Base-by-base conservation (phyloP, 2,113 vertebrate species). In the Cebus imitator region DNA sequence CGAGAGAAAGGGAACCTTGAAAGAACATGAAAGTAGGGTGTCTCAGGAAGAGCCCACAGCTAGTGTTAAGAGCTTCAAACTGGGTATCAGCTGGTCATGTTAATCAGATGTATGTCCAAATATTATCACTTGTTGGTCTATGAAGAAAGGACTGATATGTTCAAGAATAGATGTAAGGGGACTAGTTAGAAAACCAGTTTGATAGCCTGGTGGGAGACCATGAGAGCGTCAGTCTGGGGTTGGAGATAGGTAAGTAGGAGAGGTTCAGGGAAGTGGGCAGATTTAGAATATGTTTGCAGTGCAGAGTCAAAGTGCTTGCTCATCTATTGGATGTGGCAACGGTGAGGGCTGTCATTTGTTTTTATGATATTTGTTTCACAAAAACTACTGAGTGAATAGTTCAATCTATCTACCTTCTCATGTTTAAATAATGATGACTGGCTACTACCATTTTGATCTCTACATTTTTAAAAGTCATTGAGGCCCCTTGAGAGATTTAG, bases 361-460 rank as follows among this genome's bases (percentile, higher is more conserved):
- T 66, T n/a, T 70, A 81, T 37, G 32, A 30, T 61, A 61, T 21
- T 27, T 64, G 27, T 64, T 64, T 64, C 27, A 64, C 35, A 3
- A 43, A 91, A 91, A 43, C 32, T 27, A 27, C 8, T 85, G 20
- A 20, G 5, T 61, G 17, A 85, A 50, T 58, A 32, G 27, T 70
- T 48, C 50, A 32, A 57, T 43, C 20, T 87, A 55, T 66, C 72
- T 45, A 27, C 57, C 37, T 57, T 92, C 20, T 92, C 8, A n/a
- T 66, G 18, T 94, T 92, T 92, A 90, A 90, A 85, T 79, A 95
- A 80, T 55, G 35, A 96, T 61, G 48, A 92, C 79, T 90, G 37
- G 1, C 43, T 93, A 23, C 43, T 83, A 57, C 79, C 61, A 66
- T 82, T 78, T 97, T 83, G 17, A 27, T 45, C 9, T 94, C 18